A percentile compares a stretch with the other conserved stretches of the same genome.
Conservation (phyloP, 2,797 vertebrate species). For the Synaphobranchus kaupii region DNA sequence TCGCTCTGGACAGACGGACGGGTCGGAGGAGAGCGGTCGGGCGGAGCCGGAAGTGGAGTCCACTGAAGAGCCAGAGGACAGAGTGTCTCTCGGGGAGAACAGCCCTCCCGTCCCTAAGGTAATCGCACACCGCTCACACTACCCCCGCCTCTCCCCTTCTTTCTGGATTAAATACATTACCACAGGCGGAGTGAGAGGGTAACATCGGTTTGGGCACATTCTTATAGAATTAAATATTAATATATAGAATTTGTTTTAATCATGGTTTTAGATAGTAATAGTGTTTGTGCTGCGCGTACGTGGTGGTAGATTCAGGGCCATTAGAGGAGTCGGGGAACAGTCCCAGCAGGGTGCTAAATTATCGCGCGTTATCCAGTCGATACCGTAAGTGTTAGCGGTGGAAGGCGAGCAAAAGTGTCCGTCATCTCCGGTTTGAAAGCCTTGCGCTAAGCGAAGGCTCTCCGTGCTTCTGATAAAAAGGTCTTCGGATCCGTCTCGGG, state of each 20-base stretch:
- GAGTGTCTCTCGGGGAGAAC: background rate
- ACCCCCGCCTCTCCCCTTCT: background rate
- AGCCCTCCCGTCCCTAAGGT: conserved; percentile 55
- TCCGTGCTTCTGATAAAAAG: background rate
- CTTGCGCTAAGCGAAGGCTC: background rate
- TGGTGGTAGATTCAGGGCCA: background rate
- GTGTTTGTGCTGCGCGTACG: background rate
- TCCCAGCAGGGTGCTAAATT: background rate
- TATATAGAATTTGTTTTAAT: background rate
- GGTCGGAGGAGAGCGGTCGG: conserved; percentile 34
- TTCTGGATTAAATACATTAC: background rate
- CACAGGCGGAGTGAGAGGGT: background rate
- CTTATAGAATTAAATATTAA: background rate
- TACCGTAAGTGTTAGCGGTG: background rate
- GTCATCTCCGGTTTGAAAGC: background rate
- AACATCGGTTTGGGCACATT: background rate
- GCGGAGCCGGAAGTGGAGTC: conserved; percentile 21
- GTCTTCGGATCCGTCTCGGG: background rate
- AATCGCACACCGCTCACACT: background rate
- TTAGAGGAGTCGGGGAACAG: background rate
- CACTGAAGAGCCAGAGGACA: conserved; percentile 24
- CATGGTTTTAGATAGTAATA: background rate
- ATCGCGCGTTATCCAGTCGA: background rate
- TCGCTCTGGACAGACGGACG: conserved; percentile 42
- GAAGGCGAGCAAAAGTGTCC: background rate